Evolutionary conservation across 2,113 vertebrate species (phyloP).

Genomic region (Rattus rattus): DNA sequence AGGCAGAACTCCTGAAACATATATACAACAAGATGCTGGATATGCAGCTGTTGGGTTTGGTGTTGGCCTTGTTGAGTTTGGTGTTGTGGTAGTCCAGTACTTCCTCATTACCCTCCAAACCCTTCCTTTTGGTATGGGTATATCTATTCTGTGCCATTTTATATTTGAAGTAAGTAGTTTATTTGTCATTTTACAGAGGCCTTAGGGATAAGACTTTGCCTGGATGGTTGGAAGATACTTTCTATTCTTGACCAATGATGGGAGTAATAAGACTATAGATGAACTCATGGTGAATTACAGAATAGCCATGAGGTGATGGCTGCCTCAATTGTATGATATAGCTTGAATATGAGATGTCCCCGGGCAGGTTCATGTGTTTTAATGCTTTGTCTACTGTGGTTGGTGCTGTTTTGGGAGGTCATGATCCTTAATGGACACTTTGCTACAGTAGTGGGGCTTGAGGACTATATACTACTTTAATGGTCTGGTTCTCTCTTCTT

Average conservation of each 20-base stretch:
- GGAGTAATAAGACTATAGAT: background rate
- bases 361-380: background rate
- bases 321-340: background rate
- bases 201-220: background rate
- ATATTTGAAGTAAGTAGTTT: background rate
- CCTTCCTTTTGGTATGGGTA: background rate
- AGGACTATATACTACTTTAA: background rate
- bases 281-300: background rate
- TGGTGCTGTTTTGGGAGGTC: background rate
- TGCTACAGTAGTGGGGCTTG: background rate
- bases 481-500: background rate
- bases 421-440: background rate
- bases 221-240: background rate
- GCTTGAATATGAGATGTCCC: background rate
- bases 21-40: background rate
- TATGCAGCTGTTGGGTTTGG: background rate
- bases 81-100: background rate
- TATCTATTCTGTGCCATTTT: background rate
- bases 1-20: background rate
- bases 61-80: background rate
- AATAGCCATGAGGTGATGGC: background rate
- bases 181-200: background rate
- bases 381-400: background rate
- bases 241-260: background rate
- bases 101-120: background rate